phyloP scores from a whole-genome alignment of 2,888 invertebrate genomes.

The Amphipyra tragopoginis region DNA sequence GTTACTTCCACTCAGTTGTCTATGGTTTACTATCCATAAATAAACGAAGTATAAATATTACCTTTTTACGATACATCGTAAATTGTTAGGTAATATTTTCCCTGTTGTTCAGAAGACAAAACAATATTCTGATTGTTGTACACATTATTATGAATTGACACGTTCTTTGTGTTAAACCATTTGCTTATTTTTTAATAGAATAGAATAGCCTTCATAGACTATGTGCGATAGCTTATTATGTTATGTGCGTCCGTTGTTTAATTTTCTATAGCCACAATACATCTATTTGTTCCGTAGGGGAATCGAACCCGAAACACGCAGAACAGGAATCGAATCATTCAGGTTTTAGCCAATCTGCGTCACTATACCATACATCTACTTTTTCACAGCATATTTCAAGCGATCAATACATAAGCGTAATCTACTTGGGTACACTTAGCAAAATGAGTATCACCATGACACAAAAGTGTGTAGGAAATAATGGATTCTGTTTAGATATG shows the following conservation, averaged over 20 bases:
- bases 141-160: conserved; percentile 8
- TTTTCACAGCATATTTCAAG: neutral
- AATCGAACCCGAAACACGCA: too few species aligned
- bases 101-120: conserved; percentile 1
- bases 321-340: too few species aligned
- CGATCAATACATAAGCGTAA: neutral
- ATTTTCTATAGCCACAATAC: too few species aligned
- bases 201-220: too few species aligned
- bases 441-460: conserved; percentile 26
- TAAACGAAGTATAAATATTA: conserved; percentile 8
- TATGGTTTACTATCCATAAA: conserved; percentile 27
- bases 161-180: conserved; percentile 2
- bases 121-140: conserved; percentile 13
- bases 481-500: conserved; percentile 13
- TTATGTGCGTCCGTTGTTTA: too few species aligned
- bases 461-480: conserved; percentile 9
- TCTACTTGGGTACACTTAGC: conserved; percentile 15
- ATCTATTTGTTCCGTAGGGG: too few species aligned
- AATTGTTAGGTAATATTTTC: conserved; percentile 25
- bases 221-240: too few species aligned
- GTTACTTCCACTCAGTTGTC: conserved; percentile 21
- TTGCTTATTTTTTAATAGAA: neutral
- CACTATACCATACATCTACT: too few species aligned
- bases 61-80: conserved; percentile 38
- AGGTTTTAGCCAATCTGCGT: too few species aligned